Percentiles rank a stretch among this genome's conserved stretches.
Conservation (phyloP, 1,140 invertebrate genomes). For the Meloidogyne floridensis region DNA sequence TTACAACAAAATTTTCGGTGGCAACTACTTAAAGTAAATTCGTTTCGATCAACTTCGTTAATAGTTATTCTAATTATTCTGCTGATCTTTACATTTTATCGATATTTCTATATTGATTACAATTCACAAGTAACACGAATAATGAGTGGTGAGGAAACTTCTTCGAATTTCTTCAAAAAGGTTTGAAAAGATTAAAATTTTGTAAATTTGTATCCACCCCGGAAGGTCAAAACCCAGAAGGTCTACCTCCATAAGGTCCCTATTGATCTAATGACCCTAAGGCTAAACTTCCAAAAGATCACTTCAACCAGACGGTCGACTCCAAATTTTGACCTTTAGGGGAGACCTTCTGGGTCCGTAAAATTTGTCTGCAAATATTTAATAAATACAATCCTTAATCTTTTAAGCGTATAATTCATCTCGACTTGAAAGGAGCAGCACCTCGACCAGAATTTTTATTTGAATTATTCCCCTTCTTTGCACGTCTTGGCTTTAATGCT, state of each 20-base stretch:
- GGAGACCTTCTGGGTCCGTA: no score
- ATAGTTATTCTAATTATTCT: not conserved
- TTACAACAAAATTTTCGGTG: not conserved
- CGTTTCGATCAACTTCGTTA: not conserved
- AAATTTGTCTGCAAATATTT: no score
- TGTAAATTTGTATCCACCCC: no score
- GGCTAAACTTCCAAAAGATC: no score
- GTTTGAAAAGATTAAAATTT: not conserved
- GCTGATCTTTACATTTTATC: not conserved
- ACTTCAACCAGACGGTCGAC: no score
- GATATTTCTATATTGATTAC: not conserved
- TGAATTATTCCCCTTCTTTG: constrained; percentile 77
- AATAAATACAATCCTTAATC: not conserved
- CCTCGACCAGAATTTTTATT: constrained; percentile 75
- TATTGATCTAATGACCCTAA: no score
- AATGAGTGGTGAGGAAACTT: not conserved
- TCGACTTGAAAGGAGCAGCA: constrained; percentile 85
- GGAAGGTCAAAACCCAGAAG: no score
- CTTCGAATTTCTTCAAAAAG: constrained; percentile 18
- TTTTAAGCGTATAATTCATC: constrained; percentile 72
- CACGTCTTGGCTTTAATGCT: constrained; percentile 80
- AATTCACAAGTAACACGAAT: not conserved
- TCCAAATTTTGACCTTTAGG: no score
- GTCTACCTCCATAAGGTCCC: no score
- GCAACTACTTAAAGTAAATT: not conserved